Percentiles rank a stretch among this genome's conserved stretches.
Evolutionary conservation across 2,797 vertebrate genomes (phyloP).

Genomic region (Astyanax mexicanus): DNA sequence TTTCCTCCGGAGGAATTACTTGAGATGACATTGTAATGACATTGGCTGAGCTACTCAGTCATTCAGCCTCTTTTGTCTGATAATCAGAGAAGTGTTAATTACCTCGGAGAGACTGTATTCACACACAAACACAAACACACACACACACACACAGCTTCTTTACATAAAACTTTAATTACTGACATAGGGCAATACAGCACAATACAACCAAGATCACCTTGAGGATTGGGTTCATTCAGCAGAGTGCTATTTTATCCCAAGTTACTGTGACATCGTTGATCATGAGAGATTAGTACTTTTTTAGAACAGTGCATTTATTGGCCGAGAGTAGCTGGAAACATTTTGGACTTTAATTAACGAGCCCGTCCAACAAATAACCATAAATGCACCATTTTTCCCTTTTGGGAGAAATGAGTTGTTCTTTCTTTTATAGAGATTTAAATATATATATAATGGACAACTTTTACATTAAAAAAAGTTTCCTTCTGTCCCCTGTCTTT

Average conservation of each 20-base stretch:
- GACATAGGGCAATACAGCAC: neutral
- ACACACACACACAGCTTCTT: constrained; percentile 4
- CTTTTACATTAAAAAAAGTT: too few species aligned
- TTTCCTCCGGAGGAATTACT: neutral
- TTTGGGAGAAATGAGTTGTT: too few species aligned
- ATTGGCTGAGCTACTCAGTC: constrained; percentile 27
- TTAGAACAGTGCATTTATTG: too few species aligned
- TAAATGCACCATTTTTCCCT: too few species aligned
- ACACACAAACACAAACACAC: neutral
- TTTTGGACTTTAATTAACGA: too few species aligned
- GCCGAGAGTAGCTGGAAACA: too few species aligned
- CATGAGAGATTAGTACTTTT: too few species aligned
- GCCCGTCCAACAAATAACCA: too few species aligned
- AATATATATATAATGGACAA: too few species aligned
- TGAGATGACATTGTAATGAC: constrained; percentile 34
- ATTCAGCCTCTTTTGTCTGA: constrained; percentile 23
- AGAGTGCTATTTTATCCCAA: neutral
- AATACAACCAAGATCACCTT: constrained; percentile 12
- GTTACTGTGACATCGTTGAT: neutral
- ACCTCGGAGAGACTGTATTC: constrained; percentile 16
- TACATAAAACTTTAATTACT: constrained; percentile 12
- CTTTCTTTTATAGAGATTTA: too few species aligned
- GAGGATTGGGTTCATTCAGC: constrained; percentile 2
- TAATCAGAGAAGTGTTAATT: constrained; percentile 36
- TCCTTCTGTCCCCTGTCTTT: too few species aligned